Evolutionary conservation across 2,797 vertebrate species (phyloP).

Genomic region (Phataginus tricuspis): DNA sequence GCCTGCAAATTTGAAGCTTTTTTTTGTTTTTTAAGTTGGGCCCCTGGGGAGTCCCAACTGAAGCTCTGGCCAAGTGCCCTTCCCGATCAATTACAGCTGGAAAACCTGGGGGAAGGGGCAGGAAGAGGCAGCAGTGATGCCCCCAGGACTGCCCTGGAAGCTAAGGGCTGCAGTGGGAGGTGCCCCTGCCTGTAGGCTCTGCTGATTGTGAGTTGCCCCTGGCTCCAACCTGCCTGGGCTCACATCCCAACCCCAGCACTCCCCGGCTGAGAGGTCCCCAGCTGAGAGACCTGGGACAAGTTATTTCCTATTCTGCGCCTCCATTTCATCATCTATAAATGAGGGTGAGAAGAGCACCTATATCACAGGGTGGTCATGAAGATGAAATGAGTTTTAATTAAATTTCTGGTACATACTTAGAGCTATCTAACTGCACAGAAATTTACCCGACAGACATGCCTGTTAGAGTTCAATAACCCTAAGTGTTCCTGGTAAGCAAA

Average conservation of each 20-base stretch:
- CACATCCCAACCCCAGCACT: accelerated
- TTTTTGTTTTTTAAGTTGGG: not conserved
- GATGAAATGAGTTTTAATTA: not conserved
- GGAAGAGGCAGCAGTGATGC: not conserved
- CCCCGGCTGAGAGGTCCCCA: not conserved
- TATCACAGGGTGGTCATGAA: accelerated
- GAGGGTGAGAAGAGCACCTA: no score
- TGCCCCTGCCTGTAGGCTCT: not conserved
- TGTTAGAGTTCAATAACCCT: not conserved
- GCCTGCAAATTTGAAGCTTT: not conserved
- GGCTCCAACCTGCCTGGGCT: not conserved
- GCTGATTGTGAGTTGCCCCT: not conserved
- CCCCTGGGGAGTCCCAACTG: constrained; percentile 39
- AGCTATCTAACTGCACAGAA: not conserved
- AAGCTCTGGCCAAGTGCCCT: constrained; percentile 60
- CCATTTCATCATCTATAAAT: not conserved
- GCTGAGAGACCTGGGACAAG: not conserved
- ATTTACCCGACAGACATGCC: not conserved
- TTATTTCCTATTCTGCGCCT: no score
- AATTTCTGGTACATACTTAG: not conserved
- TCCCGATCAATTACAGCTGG: constrained; percentile 54
- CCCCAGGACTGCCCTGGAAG: not conserved
- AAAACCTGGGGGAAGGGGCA: constrained; percentile 59
- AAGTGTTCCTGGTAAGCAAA: not conserved
- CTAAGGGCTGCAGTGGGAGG: accelerated